phyloP scores from a whole-genome alignment of 2,888 invertebrate species.

The Minunthozetes semirufus region DNA sequence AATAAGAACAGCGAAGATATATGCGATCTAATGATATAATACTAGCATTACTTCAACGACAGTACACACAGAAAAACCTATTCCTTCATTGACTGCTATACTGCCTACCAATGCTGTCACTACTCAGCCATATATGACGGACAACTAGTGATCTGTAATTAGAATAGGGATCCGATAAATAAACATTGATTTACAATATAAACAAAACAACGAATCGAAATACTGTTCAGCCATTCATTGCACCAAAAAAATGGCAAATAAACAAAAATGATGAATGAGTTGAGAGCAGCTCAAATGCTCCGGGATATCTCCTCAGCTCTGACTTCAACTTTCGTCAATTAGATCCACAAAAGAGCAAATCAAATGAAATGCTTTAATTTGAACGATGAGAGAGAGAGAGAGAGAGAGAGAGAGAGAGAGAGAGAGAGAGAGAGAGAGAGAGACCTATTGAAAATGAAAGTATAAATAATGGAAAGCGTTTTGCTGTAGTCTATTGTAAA shows the following conservation, averaged over 20 bases:
- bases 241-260: background rate
- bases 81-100: background rate
- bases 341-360: background rate
- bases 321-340: background rate
- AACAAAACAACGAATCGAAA: conserved; percentile 4
- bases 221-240: background rate
- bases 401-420: background rate
- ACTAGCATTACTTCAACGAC: background rate
- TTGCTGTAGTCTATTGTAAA: background rate
- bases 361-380: background rate
- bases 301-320: background rate
- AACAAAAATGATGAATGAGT: background rate
- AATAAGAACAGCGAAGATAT: background rate
- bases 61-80: background rate
- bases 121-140: background rate
- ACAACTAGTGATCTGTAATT: background rate
- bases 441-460: background rate
- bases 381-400: background rate
- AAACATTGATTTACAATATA: conserved; percentile 20
- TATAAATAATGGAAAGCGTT: background rate
- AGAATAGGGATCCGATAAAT: conserved; percentile 1
- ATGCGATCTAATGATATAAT: background rate
- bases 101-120: background rate
- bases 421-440: background rate
- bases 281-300: background rate